phyloP scores from a whole-genome alignment of 2,113 vertebrate genomes.

The Trinectes maculatus region DNA sequence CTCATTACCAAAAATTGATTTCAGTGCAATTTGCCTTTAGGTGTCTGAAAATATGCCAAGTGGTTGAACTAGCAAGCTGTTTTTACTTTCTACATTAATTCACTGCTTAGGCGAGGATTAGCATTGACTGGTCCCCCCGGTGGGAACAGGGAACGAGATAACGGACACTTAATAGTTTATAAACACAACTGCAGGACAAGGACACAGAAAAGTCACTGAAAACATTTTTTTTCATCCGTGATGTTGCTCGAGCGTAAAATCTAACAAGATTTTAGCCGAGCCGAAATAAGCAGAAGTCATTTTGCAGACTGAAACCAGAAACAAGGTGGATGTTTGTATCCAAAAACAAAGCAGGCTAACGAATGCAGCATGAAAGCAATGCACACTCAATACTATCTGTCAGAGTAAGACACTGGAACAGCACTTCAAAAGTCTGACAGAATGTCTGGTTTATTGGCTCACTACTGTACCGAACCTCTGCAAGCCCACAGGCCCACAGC shows the following conservation, averaged over 20 bases:
- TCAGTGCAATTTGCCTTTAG: slow-evolving; percentile 66
- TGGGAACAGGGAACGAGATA: slow-evolving; percentile 12
- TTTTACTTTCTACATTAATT: slow-evolving; percentile 71
- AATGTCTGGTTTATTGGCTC: slow-evolving; percentile 2
- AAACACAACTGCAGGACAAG: slow-evolving; percentile 9
- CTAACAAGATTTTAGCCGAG: neutral
- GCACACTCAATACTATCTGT: slow-evolving; percentile 9
- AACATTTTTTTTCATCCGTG: slow-evolving; percentile 2
- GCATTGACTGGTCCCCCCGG: slow-evolving; percentile 68
- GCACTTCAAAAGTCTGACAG: slow-evolving; percentile 17
- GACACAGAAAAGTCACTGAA: neutral
- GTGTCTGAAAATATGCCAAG: slow-evolving; percentile 74
- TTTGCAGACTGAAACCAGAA: neutral
- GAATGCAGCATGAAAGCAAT: slow-evolving; percentile 2
- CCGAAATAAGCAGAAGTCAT: neutral
- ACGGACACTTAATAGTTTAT: slow-evolving; percentile 35
- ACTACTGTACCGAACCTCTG: neutral
- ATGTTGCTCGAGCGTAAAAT: neutral
- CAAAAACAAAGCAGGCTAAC: slow-evolving; percentile 4
- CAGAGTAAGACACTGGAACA: neutral
- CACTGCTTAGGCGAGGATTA: slow-evolving; percentile 68
- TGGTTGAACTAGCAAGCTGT: slow-evolving; percentile 41
- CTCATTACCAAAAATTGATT: slow-evolving; percentile 66
- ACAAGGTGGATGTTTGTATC: neutral
- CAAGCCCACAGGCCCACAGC: slow-evolving; percentile 9